phyloP scores from a whole-genome alignment of 2,113 vertebrate genomes.

The Neomonachus schauinslandi region DNA sequence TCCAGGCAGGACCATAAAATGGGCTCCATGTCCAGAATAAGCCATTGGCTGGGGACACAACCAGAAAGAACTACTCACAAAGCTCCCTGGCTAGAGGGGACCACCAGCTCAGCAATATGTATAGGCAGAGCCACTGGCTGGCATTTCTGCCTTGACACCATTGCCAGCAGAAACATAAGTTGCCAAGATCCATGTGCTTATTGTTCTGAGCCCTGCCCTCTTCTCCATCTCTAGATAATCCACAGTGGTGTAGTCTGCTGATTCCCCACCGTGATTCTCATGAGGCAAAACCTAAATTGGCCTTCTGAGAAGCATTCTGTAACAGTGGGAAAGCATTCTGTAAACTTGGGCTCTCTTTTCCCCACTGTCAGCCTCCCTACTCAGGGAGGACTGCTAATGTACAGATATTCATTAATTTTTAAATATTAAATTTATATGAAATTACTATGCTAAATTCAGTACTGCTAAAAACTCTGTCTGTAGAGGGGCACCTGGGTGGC shows the following conservation, averaged over 20 bases:
- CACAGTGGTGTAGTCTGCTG: background rate
- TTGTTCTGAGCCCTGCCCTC: background rate
- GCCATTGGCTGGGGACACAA: background rate
- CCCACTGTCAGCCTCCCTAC: background rate
- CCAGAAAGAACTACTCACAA: background rate
- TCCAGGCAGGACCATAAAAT: background rate
- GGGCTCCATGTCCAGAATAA: no score
- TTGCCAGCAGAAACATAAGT: background rate
- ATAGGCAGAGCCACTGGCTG: background rate
- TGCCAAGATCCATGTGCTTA: background rate
- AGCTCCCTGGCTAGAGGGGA: background rate
- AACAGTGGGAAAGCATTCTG: background rate
- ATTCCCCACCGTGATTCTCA: background rate
- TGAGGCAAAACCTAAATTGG: background rate
- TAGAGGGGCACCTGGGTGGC: background rate
- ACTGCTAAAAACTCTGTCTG: background rate
- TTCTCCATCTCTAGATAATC: background rate
- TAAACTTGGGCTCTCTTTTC: background rate
- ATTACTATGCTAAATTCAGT: background rate
- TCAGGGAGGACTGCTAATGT: background rate
- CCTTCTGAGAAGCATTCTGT: background rate
- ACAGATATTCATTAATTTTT: background rate
- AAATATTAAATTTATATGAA: background rate
- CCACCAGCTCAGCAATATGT: background rate
- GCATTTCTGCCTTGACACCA: background rate